These are phyloP conservation scores for Threskiornis aethiopicus DNA, from an alignment of 2,797 vertebrate genomes.

Conservation along the genomic window DNA sequence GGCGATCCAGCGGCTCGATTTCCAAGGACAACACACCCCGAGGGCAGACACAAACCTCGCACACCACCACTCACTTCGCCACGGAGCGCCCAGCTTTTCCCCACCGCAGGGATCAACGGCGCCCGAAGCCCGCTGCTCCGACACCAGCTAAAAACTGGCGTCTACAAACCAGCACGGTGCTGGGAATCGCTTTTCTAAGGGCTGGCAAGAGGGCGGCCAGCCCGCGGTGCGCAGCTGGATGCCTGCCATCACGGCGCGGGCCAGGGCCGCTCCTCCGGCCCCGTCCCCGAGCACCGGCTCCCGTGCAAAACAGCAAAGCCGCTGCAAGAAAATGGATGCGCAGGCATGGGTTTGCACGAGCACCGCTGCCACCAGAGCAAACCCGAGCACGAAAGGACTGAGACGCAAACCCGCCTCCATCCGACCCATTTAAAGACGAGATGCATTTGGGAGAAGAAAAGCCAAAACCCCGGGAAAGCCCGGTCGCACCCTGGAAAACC, in stretches of 20 bases:
- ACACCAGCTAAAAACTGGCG: accelerated
- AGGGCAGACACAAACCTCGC: neutral
- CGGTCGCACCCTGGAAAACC: neutral
- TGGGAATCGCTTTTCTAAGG: neutral
- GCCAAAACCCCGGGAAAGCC: neutral
- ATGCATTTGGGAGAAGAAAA: neutral
- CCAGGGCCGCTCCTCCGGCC: neutral
- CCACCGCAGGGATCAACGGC: accelerated
- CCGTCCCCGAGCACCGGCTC: neutral
- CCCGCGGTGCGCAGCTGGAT: accelerated
- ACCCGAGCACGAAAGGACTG: accelerated
- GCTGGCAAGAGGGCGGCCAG: accelerated
- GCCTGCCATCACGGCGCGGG: accelerated
- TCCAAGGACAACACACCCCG: accelerated
- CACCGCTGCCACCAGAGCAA: neutral
- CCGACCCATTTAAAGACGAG: neutral
- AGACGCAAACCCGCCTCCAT: neutral
- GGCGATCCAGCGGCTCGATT: accelerated
- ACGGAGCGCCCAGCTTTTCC: neutral
- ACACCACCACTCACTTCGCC: accelerated
- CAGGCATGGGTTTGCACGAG: accelerated
- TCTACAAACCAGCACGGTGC: accelerated
- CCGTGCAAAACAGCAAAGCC: neutral
- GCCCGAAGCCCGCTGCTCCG: accelerated
- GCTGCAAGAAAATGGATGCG: accelerated